Percentiles rank a stretch among this genome's conserved stretches.
Evolutionary conservation across 2,113 vertebrate genomes (phyloP).

Genomic region (Semnopithecus entellus): DNA sequence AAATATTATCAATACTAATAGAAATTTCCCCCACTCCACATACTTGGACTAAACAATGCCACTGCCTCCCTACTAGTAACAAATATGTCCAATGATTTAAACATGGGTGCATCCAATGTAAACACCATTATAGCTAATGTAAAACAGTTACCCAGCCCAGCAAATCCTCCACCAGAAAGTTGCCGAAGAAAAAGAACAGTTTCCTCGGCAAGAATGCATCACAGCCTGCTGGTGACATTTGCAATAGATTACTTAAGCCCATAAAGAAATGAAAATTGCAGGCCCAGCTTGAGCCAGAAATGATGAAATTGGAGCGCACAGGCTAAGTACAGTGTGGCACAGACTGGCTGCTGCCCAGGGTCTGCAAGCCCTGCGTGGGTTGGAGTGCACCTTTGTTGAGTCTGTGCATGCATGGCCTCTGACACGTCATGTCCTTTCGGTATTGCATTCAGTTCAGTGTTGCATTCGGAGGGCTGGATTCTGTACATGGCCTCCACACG

Average conservation of each 20-base stretch:
- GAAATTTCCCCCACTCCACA: conserved; percentile 53
- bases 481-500: neutral
- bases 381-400: neutral
- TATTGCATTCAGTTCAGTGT: neutral
- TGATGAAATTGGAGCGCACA: conserved; percentile 73
- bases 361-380: neutral
- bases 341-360: neutral
- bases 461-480: neutral
- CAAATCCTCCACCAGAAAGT: conserved; percentile 64
- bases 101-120: conserved; percentile 55
- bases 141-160: conserved; percentile 39
- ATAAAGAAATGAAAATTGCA: conserved; percentile 75
- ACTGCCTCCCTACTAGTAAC: conserved; percentile 60
- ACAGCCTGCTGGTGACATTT: conserved; percentile 78
- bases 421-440: neutral
- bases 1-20: conserved; percentile 76
- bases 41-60: conserved; percentile 63
- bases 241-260: conserved; percentile 79
- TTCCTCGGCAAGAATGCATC: conserved; percentile 74
- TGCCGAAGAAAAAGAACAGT: conserved; percentile 71
- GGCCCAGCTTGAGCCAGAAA: conserved; percentile 66
- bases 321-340: conserved; percentile 7
- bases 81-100: conserved; percentile 61
- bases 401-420: neutral
- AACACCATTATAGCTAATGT: conserved; percentile 73